phyloP scores from a whole-genome alignment of 1,140 invertebrate species.

The Lerema accius region DNA sequence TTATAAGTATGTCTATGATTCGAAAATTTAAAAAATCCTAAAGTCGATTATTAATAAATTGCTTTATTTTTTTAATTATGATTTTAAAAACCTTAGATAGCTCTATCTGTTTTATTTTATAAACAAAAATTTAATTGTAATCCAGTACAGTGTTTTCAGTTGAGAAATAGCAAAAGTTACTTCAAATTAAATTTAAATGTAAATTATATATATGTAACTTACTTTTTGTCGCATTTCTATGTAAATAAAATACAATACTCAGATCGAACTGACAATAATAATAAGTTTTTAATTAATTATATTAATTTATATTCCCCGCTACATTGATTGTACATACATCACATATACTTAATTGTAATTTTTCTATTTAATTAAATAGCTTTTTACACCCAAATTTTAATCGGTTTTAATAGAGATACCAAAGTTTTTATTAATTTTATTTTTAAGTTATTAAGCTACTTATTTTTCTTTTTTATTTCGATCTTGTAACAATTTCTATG shows the following conservation, averaged over 20 bases:
- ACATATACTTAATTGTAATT: constrained; percentile 56
- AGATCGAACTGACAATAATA: constrained; percentile 79
- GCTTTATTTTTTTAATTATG: background rate
- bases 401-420: constrained; percentile 79
- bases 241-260: constrained; percentile 78
- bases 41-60: background rate
- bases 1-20: no score
- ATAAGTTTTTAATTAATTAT: constrained; percentile 65
- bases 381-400: constrained; percentile 77
- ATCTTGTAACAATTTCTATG: constrained; percentile 55
- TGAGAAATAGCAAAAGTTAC: constrained; percentile 20
- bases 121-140: no score
- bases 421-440: constrained; percentile 80
- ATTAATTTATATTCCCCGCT: constrained; percentile 65
- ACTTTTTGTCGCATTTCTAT: constrained; percentile 39
- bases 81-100: background rate
- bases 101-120: no score
- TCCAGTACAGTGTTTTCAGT: constrained; percentile 23
- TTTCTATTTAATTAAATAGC: constrained; percentile 65
- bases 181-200: constrained; percentile 27
- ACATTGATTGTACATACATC: constrained; percentile 72
- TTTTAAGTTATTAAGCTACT: constrained; percentile 76
- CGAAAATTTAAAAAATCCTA: no score
- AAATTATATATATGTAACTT: background rate
- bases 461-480: constrained; percentile 59